phyloP scores from a whole-genome alignment of 2,113 vertebrate species.

The Callopanchax toddi region DNA sequence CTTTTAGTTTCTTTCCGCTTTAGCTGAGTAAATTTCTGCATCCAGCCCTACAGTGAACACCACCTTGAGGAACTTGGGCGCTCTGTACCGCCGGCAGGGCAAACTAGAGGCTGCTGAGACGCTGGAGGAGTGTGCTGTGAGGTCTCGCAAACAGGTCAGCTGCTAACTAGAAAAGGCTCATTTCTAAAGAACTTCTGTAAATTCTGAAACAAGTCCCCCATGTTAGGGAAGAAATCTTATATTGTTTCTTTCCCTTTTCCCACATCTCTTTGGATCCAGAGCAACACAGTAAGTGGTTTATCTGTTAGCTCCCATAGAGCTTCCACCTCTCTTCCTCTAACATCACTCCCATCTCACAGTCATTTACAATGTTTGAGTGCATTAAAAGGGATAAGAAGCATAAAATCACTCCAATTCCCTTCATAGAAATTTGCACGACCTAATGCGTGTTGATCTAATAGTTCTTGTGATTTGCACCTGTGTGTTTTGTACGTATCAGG shows the following conservation, averaged over 20 bases:
- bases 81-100: conserved; percentile 91
- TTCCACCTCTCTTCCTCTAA: conserved; percentile 41
- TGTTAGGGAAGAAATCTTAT: conserved; percentile 59
- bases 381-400: conserved; percentile 17
- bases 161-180: not conserved
- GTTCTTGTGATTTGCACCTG: not conserved
- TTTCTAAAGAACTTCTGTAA: conserved; percentile 19
- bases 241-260: conserved; percentile 64
- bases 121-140: conserved; percentile 88
- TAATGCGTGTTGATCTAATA: not conserved
- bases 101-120: conserved; percentile 93
- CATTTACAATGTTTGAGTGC: conserved; percentile 19
- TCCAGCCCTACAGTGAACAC: conserved; percentile 84
- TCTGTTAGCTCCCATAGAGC: conserved; percentile 39
- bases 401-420: conserved; percentile 16
- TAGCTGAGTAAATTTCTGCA: not conserved
- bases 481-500: conserved; percentile 75
- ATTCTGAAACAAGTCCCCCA: conserved; percentile 18
- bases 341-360: conserved; percentile 54
- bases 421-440: not conserved
- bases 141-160: conserved; percentile 90
- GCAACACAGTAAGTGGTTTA: conserved; percentile 82
- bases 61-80: conserved; percentile 90
- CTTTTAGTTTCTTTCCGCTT: not conserved
- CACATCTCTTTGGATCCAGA: conserved; percentile 79